Percentiles rank a stretch among this genome's conserved stretches.
Evolutionary conservation across 2,113 vertebrate species (phyloP).

Genomic region (Paradisaea rubra): DNA sequence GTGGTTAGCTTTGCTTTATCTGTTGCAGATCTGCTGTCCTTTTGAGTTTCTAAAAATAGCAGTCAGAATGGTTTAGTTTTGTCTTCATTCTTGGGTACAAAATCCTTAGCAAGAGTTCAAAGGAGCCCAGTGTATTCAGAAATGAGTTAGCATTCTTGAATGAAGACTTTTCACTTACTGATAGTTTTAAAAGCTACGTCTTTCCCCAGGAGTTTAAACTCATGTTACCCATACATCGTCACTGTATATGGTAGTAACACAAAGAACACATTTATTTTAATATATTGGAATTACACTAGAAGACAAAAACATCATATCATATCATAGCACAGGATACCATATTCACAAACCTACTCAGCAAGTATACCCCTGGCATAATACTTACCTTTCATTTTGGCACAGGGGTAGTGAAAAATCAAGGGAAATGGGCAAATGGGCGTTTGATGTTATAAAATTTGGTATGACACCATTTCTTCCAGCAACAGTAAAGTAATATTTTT

Average conservation of each 20-base stretch:
- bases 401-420: not conserved
- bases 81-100: not conserved
- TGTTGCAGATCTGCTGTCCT: not conserved
- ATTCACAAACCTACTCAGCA: not conserved
- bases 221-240: not conserved
- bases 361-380: not conserved
- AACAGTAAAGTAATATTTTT: not conserved
- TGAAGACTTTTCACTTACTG: not conserved
- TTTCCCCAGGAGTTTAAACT: not conserved
- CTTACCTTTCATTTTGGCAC: not conserved
- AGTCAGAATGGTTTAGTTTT: not conserved
- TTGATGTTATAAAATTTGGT: not conserved
- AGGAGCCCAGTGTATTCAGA: not conserved
- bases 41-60: not conserved
- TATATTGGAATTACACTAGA: not conserved
- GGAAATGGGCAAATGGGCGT: not conserved
- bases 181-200: not conserved
- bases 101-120: not conserved
- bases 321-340: not conserved
- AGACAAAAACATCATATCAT: not conserved
- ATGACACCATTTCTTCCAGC: not conserved
- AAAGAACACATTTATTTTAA: not conserved
- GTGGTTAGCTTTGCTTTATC: not conserved
- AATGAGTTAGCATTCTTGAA: not conserved
- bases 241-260: not conserved